These are phyloP conservation scores for Rallus crepitans DNA, from an alignment of 2,797 vertebrate genomes.

Conservation along the genomic window DNA sequence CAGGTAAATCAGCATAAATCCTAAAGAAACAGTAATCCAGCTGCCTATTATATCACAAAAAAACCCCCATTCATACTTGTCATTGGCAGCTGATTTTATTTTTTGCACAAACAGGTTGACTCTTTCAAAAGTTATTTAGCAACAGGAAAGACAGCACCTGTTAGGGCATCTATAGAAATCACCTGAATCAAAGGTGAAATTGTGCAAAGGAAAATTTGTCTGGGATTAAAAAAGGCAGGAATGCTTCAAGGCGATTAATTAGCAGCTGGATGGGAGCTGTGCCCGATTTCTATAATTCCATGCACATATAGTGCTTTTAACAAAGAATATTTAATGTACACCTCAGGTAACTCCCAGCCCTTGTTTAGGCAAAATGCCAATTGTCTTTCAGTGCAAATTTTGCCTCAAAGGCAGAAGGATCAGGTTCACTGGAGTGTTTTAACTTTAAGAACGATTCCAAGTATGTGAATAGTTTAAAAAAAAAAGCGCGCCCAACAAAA, in stretches of 20 bases:
- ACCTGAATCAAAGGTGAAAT: not conserved
- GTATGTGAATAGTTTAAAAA: conserved; percentile 29
- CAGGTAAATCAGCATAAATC: conserved; percentile 61
- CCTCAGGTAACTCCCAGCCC: conserved; percentile 34
- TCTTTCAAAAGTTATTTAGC: conserved; percentile 18
- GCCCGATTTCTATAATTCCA: conserved; percentile 31
- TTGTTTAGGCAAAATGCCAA: conserved; percentile 44
- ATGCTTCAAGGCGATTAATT: conserved; percentile 51
- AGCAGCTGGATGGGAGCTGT: conserved; percentile 30
- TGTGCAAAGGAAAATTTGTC: not conserved
- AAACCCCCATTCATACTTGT: not conserved
- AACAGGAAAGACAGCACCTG: not conserved
- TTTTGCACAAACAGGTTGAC: not conserved
- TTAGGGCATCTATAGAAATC: not conserved
- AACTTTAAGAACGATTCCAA: conserved; percentile 56
- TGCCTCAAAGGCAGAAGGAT: conserved; percentile 32
- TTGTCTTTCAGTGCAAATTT: conserved; percentile 8
- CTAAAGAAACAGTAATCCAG: conserved; percentile 52
- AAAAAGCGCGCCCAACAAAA: not conserved
- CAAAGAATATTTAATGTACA: conserved; percentile 40
- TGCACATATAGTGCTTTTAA: conserved; percentile 54
- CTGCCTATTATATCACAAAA: conserved; percentile 44
- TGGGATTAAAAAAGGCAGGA: conserved; percentile 13
- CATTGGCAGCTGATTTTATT: conserved; percentile 9
- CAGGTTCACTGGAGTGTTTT: conserved; percentile 28